Evolutionary conservation across 2,113 vertebrate species (phyloP).

Genomic region (Plestiodon gilberti): DNA sequence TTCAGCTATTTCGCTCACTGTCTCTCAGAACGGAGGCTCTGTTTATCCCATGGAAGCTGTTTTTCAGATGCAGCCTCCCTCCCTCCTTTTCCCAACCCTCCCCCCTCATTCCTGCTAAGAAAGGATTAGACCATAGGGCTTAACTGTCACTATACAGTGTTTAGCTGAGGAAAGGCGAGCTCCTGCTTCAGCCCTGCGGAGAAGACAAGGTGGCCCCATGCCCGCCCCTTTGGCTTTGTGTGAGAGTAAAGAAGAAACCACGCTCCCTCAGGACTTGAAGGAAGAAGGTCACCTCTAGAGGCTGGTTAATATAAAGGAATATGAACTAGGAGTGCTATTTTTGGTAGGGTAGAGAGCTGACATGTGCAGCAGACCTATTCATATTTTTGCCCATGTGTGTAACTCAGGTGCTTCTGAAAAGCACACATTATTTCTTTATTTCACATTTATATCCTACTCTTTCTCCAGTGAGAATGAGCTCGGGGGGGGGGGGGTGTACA

Average conservation of each 20-base stretch:
- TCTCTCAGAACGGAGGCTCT: not conserved
- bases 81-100: not conserved
- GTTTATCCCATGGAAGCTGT: not conserved
- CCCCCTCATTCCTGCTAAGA: not conserved
- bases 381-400: not conserved
- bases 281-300: not conserved
- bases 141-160: not conserved
- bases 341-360: not conserved
- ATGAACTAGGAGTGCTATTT: not conserved
- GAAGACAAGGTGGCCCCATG: not conserved
- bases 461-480: not conserved
- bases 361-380: not conserved
- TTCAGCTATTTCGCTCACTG: not conserved
- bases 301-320: not conserved
- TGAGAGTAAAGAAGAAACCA: not conserved
- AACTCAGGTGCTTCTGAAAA: too few species aligned
- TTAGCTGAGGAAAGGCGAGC: not conserved
- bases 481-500: too few species aligned
- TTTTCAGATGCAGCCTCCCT: not conserved
- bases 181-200: not conserved
- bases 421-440: too few species aligned
- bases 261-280: not conserved
- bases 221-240: not conserved
- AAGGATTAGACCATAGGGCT: not conserved
- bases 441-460: not conserved